These are phyloP conservation scores for Tricholaema leucomelas DNA, from an alignment of 2,113 vertebrate genomes.

Conservation along the genomic window DNA sequence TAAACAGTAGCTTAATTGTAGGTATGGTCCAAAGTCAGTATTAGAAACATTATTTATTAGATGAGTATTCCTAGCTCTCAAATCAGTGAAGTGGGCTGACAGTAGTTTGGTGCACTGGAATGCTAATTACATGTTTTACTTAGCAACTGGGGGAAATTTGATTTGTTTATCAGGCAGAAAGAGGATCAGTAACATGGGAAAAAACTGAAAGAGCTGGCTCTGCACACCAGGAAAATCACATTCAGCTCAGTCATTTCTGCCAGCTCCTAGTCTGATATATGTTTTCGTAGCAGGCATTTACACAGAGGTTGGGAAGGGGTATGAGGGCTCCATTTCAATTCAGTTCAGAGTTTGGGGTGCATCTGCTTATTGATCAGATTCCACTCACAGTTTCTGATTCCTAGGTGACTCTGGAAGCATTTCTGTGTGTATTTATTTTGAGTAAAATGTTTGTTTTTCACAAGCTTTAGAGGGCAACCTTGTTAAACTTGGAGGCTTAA, in stretches of 20 bases:
- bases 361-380: background rate
- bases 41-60: background rate
- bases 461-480: background rate
- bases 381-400: background rate
- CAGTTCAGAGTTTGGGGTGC: background rate
- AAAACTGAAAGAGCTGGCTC: background rate
- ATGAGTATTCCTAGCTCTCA: background rate
- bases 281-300: background rate
- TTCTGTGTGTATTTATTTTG: background rate
- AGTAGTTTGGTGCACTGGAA: background rate
- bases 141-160: background rate
- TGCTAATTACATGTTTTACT: background rate
- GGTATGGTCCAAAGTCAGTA: background rate
- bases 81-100: background rate
- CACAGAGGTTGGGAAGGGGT: background rate
- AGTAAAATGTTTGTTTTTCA: background rate
- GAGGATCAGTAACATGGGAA: background rate
- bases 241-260: background rate
- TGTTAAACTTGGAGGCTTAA: background rate
- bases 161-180: slow-evolving; percentile 14
- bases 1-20: background rate
- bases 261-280: background rate
- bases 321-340: background rate
- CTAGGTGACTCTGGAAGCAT: background rate
- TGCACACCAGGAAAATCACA: background rate